A percentile compares a stretch with the other conserved stretches of the same genome.
Evolutionary conservation across 2,888 invertebrate species (phyloP).

Genomic region (Aleiodes alternator): DNA sequence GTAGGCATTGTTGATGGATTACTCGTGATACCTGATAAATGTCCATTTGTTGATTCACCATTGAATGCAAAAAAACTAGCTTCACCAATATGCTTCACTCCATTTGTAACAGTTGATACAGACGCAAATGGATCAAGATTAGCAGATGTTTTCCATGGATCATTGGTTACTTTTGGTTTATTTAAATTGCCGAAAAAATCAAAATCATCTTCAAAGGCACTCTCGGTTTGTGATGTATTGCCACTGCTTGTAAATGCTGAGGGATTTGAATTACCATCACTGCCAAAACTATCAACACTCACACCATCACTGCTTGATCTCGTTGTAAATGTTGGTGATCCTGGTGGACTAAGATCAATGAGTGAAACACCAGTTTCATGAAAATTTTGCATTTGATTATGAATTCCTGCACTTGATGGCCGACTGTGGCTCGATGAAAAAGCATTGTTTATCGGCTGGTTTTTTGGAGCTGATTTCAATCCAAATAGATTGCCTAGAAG

Average conservation of each 20-base stretch:
- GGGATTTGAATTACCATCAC: conserved; percentile 82
- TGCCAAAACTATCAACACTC: conserved; percentile 86
- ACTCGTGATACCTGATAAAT: conserved; percentile 42
- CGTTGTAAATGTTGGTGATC: conserved; percentile 85
- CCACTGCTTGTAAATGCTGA: conserved; percentile 78
- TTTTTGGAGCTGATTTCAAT: conserved; percentile 52
- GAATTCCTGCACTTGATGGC: conserved; percentile 46
- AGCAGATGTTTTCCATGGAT: conserved; percentile 76
- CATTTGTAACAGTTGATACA: conserved; percentile 57
- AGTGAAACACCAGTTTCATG: conserved; percentile 75
- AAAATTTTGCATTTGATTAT: conserved; percentile 53
- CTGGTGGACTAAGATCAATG: conserved; percentile 85
- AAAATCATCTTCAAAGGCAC: conserved; percentile 91
- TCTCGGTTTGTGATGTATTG: conserved; percentile 84
- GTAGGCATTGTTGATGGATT: conserved; percentile 79
- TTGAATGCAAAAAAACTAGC: conserved; percentile 67
- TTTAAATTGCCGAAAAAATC: conserved; percentile 80
- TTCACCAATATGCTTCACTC: conserved; percentile 63
- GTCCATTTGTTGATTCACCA: conserved; percentile 42
- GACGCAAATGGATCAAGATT: conserved; percentile 79
- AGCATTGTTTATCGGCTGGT: conserved; percentile 40
- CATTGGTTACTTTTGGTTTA: conserved; percentile 76
- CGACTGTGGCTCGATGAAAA: conserved; percentile 50
- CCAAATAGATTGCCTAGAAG: conserved; percentile 69
- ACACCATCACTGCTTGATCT: conserved; percentile 86